These are phyloP conservation scores for Malthinus seriepunctatus DNA, from an alignment of 2,888 invertebrate genomes.

Conservation along the genomic window DNA sequence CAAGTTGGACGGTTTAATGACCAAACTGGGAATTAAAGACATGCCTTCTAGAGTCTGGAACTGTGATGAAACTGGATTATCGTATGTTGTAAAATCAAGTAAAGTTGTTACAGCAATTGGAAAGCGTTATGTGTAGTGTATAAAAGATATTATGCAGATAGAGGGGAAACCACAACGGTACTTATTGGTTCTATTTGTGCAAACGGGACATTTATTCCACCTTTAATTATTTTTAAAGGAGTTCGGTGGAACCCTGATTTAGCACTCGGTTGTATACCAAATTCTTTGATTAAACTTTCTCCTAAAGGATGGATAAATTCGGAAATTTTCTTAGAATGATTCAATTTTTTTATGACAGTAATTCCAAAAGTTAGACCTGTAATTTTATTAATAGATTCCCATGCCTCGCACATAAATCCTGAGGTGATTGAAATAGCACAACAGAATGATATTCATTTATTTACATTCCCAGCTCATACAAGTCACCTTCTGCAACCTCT, in stretches of 20 bases:
- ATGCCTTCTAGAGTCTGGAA: conserved; percentile 2
- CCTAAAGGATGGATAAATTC: conserved; percentile 6
- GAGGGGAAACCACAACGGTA: background rate
- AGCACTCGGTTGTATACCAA: background rate
- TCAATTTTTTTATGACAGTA: background rate
- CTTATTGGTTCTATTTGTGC: conserved; percentile 11
- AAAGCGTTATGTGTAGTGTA: background rate
- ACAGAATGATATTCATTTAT: conserved; percentile 5
- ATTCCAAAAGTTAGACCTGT: background rate
- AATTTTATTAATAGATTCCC: conserved; percentile 9
- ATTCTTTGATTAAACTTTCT: conserved; percentile 1
- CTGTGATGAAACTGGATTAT: conserved; percentile 12
- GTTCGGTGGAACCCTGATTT: conserved; percentile 8
- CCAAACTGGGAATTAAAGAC: conserved; percentile 9
- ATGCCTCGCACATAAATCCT: conserved; percentile 1
- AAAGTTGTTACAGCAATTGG: conserved; percentile 4
- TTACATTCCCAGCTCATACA: conserved; percentile 9
- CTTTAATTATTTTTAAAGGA: conserved; percentile 13
- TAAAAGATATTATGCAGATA: background rate
- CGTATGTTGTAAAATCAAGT: conserved; percentile 4
- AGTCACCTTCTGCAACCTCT: conserved; percentile 7
- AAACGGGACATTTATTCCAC: conserved; percentile 7
- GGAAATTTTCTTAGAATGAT: background rate
- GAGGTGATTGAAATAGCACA: background rate
- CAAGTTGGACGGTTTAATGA: conserved; percentile 6